These are phyloP conservation scores for Charina bottae DNA, from an alignment of 2,113 vertebrate species.

Conservation along the genomic window DNA sequence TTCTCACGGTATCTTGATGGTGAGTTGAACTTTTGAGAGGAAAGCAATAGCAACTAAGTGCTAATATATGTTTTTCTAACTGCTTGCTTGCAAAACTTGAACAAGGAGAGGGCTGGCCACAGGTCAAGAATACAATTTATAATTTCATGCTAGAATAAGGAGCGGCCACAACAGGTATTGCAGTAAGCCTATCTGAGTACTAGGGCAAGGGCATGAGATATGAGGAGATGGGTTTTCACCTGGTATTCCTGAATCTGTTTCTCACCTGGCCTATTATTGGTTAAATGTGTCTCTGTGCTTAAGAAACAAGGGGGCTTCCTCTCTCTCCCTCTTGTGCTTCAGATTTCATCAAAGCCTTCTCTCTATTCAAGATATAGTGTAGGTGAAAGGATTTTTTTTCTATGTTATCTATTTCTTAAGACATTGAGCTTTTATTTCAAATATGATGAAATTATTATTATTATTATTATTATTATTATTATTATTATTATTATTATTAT, in stretches of 20 bases:
- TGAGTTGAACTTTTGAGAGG: background rate
- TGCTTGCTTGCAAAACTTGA: background rate
- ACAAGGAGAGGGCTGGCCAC: background rate
- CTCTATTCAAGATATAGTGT: background rate
- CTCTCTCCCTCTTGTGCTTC: no score
- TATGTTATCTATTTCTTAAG: background rate
- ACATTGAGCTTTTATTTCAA: background rate
- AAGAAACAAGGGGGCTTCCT: no score
- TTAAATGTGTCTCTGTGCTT: no score
- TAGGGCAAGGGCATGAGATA: no score
- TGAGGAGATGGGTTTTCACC: no score
- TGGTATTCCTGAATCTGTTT: no score
- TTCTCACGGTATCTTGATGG: constrained; percentile 22
- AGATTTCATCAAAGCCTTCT: background rate
- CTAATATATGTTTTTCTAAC: no score
- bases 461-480: no score
- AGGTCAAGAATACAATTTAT: background rate
- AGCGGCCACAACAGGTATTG: background rate
- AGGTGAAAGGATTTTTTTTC: background rate
- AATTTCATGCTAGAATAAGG: background rate
- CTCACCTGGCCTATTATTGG: no score
- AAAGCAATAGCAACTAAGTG: background rate
- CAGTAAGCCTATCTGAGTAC: background rate
- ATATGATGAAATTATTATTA: no score
- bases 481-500: no score